Evolutionary conservation across 2,797 vertebrate genomes (phyloP).

Genomic region (Gorsachius magnificus): DNA sequence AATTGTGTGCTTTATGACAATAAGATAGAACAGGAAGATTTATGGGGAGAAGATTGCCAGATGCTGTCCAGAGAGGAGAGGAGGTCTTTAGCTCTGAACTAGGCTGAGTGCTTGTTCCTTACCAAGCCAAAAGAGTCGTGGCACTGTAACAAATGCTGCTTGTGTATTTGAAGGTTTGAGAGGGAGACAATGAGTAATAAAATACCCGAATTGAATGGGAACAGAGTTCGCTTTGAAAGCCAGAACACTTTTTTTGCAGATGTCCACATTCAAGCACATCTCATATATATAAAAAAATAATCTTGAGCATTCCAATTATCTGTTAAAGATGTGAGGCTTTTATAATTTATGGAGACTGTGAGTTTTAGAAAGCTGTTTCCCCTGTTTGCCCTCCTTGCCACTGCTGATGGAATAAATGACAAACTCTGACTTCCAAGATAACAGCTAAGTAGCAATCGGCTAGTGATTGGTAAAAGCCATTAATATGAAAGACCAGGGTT

Average conservation of each 20-base stretch:
- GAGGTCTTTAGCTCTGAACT: neutral
- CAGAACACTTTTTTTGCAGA: neutral
- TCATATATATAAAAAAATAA: neutral
- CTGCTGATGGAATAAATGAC: neutral
- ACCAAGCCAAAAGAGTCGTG: neutral
- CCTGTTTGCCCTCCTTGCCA: neutral
- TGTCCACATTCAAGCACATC: neutral
- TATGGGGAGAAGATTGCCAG: slow-evolving; percentile 1
- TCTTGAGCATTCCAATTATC: neutral
- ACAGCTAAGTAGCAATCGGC: neutral
- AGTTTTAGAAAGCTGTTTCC: neutral
- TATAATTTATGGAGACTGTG: neutral
- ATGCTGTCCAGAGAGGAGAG: neutral
- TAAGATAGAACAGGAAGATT: slow-evolving; percentile 42
- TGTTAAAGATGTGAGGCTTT: neutral
- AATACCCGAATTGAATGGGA: neutral
- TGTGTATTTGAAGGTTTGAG: neutral
- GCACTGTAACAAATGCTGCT: neutral
- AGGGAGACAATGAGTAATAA: neutral
- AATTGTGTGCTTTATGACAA: slow-evolving; percentile 31
- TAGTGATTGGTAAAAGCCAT: neutral
- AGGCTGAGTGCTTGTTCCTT: neutral
- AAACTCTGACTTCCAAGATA: neutral
- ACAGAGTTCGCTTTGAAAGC: neutral
- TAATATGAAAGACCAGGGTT: neutral